Evolutionary conservation across 2,888 invertebrate species (phyloP), one percentile per base, ranked within the genome.

Genomic region (Conchocele bisecta): DNA sequence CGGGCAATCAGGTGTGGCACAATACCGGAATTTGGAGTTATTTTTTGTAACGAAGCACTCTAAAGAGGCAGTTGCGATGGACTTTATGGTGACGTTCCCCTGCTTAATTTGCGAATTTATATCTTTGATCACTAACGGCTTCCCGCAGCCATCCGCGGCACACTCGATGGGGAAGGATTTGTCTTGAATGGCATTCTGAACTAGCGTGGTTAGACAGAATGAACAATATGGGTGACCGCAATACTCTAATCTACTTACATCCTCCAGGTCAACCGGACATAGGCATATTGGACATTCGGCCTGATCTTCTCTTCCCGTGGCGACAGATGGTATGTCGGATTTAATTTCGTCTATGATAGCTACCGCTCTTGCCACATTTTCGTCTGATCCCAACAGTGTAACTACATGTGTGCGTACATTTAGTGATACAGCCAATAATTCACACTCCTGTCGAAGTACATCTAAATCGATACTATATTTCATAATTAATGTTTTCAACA

Each of bases 191-290:
- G 74, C 75, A n/a, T 73, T 74, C 17, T 71, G 39, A 0, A 88
- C 44, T 59, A 80, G 82, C 11, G 48, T 53, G 15, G 69, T 68
- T 11, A 85, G 33, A 60, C 89, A 89, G 3, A 71, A 74, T 3
- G 44, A 60, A 63, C 89, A 89, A 57, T 88, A 89, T 5, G 83
- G 72, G 73, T 89, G 89, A 1, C 88, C 88, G 68, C 89, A 89
- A 11, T 63, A 73, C 50, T 89, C 87, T 15, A 87, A 66, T 7
- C 87, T 75, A 57, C 83, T 85, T 13, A 86, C 58, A 13, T 84
- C 78, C 1, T 42, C 44, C 9, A 61, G 58, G 4, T 86, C 84
- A 2, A 88, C 71, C 5, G 83, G 80, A 59, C 82, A 84, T 26
- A 87, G 64, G 63, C 89, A 89, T 7, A 86, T 80, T 13, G 81